These are phyloP conservation scores for Eleginops maclovinus DNA, from an alignment of 2,113 vertebrate species.

Conservation along the genomic window DNA sequence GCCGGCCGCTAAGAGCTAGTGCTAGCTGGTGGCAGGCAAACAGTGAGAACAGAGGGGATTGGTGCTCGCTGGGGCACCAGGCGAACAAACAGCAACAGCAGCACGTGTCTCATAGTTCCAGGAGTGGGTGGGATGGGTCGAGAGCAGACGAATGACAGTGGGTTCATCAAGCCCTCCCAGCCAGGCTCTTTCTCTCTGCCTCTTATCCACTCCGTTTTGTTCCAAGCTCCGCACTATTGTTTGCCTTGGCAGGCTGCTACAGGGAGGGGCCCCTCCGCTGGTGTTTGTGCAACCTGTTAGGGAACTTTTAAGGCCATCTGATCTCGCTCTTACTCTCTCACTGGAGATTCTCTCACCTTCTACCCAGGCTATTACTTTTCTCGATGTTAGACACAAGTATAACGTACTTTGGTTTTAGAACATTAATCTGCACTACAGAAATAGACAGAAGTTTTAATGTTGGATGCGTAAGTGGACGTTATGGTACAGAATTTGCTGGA, in stretches of 20 bases:
- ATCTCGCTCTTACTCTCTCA: conserved; percentile 66
- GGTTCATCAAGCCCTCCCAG: conserved; percentile 61
- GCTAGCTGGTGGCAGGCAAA: conserved; percentile 65
- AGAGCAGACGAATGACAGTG: conserved; percentile 60
- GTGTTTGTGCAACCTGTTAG: conserved; percentile 85
- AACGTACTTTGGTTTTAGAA: neutral
- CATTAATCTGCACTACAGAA: neutral
- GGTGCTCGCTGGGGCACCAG: conserved; percentile 66
- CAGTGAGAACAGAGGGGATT: conserved; percentile 76
- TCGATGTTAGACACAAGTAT: conserved; percentile 10
- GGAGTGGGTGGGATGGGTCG: conserved; percentile 79
- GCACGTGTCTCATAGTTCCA: conserved; percentile 78
- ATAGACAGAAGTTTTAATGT: neutral
- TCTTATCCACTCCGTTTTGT: conserved; percentile 82
- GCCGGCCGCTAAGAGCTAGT: conserved; percentile 75
- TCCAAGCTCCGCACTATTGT: conserved; percentile 84
- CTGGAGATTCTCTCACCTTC: conserved; percentile 67
- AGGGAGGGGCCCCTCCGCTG: conserved; percentile 83
- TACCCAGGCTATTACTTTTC: conserved; percentile 40
- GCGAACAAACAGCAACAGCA: conserved; percentile 74
- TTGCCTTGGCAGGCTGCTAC: conserved; percentile 85
- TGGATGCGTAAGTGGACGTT: neutral
- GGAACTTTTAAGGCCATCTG: conserved; percentile 83
- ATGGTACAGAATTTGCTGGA: no score
- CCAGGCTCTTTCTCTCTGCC: conserved; percentile 61